Conservation (phyloP, 2,113 vertebrate genomes). For the Pituophis catenifer region DNA sequence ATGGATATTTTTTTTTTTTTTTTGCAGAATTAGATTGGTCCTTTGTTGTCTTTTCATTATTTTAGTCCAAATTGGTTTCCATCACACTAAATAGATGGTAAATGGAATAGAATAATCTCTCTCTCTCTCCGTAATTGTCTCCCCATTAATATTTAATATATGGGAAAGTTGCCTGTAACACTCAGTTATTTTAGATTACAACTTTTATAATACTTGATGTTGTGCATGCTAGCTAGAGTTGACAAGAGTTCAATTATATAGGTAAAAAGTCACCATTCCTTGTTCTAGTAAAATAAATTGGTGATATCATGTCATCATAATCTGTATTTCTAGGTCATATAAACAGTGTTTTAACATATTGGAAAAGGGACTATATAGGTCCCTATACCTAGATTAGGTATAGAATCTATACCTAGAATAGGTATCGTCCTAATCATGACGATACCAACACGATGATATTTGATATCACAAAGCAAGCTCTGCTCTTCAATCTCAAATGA, state of each 20-base stretch:
- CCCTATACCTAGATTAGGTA: too few relatives aligned
- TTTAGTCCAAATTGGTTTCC: not conserved
- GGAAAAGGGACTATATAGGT: not conserved
- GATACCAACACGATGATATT: not conserved
- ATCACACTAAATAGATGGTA: not conserved
- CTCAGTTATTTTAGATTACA: not conserved
- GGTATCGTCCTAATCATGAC: not conserved
- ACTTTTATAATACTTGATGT: too few relatives aligned
- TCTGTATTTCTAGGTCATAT: not conserved
- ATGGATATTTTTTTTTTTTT: not conserved
- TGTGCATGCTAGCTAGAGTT: not conserved
- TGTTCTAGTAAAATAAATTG: not conserved
- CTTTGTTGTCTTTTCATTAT: not conserved
- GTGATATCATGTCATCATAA: not conserved
- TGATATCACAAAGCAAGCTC: not conserved
- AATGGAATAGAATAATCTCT: not conserved
- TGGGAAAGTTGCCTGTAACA: not conserved
- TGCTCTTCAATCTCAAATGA: not conserved
- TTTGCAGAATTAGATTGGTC: not conserved
- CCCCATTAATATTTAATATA: not conserved
- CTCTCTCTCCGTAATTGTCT: too few relatives aligned
- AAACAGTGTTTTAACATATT: not conserved
- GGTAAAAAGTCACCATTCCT: too few relatives aligned
- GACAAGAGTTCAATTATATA: not conserved
- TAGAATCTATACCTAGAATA: too few relatives aligned